Evolutionary conservation across 2,113 vertebrate species (phyloP), one percentile per base, ranked within the genome.

Genomic region (Sinosuthora webbiana): DNA sequence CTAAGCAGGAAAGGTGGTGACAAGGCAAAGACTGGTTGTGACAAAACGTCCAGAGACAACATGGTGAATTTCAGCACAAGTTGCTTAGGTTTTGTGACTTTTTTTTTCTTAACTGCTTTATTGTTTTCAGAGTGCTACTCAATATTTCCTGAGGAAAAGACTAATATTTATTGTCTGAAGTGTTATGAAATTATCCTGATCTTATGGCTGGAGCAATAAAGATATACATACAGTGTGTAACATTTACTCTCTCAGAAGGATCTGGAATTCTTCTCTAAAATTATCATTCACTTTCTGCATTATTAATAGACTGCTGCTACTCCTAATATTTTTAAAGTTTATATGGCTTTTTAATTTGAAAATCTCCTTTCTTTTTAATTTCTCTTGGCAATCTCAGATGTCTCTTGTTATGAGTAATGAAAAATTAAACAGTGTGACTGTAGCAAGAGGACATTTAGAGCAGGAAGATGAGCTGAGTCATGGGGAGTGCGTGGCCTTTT

Each of bases 401-500:
- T 52, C 21, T 86, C 47, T 81, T 68, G 15, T 59, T 87, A 81
- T 92, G 84, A 97, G 94, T 82, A 96, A 96, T 83, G 82, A 94
- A 79, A 95, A 95, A 89, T 59, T 85, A 55, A 93, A 23, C 28
- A 90, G 33, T 45, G 49, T 93, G 84, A 90, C 59, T 77, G 70
- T 39, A 77, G 69, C 86, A 35, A 83, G 35, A 87, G 89, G 81
- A 96, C 81, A 85, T 62, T 65, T 23, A 81, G 57, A 94, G 23
- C 78, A 91, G 64, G 68, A 70, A 90, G 81, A 88, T 67, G 85
- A 90, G 88, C 70, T 96, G 95, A 94, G 59, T 95, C 93, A 96
- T 5, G 7, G 80, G 52, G 86, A 88, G 64, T 16, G 11, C 20
- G 8, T 63, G 90, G 68, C 44, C 86, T 94, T 85, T 90, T 88